A percentile compares a stretch with the other conserved stretches of the same genome.
Evolutionary conservation across 2,113 vertebrate genomes (phyloP).

Genomic region (Scytalopus superciliaris): DNA sequence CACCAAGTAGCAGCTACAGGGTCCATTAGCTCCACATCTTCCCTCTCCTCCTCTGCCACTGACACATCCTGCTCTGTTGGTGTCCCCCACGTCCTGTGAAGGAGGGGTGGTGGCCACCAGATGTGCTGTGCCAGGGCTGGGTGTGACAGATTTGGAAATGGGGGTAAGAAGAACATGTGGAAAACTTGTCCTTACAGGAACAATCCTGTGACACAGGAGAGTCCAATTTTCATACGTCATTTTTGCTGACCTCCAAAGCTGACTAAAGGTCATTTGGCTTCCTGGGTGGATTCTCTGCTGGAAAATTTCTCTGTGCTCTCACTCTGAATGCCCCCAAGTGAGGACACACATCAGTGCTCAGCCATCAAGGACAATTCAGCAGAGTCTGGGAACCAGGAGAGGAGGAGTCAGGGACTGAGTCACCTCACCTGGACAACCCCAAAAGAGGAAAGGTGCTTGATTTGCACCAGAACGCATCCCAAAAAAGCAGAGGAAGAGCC

Average conservation of each 20-base stretch:
- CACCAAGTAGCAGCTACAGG: background rate
- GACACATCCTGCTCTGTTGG: background rate
- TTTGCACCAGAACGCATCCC: background rate
- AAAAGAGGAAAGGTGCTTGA: background rate
- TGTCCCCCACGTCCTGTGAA: background rate
- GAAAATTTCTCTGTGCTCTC: background rate
- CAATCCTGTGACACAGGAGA: background rate
- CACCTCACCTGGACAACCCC: background rate
- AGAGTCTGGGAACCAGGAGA: accelerated
- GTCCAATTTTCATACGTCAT: background rate
- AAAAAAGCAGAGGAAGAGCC: background rate
- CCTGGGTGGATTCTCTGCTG: background rate
- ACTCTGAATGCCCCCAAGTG: background rate
- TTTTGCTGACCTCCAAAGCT: background rate
- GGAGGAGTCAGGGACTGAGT: background rate
- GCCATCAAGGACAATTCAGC: too few species aligned
- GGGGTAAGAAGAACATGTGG: background rate
- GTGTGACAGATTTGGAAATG: background rate
- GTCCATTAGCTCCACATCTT: background rate
- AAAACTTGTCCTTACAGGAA: background rate
- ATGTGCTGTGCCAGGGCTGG: accelerated
- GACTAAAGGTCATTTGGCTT: background rate
- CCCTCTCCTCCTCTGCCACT: background rate
- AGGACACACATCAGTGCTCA: background rate
- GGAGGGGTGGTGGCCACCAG: background rate